These are phyloP conservation scores for Ctenomys sociabilis DNA, from an alignment of 2,113 vertebrate genomes.

Conservation along the genomic window DNA sequence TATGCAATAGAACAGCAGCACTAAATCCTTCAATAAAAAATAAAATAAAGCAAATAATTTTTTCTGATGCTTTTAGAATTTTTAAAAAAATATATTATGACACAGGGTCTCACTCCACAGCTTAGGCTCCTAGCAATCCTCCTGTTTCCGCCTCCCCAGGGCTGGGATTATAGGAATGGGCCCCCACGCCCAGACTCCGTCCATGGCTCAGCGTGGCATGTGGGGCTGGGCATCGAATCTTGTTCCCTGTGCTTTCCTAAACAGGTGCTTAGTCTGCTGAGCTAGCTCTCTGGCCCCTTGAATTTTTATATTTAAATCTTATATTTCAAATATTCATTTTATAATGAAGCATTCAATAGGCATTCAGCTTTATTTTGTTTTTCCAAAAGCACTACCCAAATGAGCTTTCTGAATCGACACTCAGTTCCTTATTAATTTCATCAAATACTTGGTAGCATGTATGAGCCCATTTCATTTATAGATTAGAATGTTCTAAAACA, in stretches of 20 bases:
- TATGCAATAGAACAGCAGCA: neutral
- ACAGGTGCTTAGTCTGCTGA: too few relatives aligned
- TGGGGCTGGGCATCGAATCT: too few relatives aligned
- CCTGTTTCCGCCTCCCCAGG: too few relatives aligned
- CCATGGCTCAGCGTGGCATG: too few relatives aligned
- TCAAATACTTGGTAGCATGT: neutral
- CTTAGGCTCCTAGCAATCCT: too few relatives aligned
- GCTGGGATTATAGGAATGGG: too few relatives aligned
- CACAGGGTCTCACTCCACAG: too few relatives aligned
- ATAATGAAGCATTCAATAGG: neutral
- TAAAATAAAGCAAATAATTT: neutral
- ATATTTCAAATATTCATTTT: neutral
- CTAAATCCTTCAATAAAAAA: neutral
- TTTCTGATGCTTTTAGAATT: neutral
- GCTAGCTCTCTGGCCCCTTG: too few relatives aligned
- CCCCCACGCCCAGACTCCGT: too few relatives aligned
- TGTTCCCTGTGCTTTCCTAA: too few relatives aligned
- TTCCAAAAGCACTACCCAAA: neutral
- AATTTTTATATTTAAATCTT: slow-evolving; percentile 6
- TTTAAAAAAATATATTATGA: too few relatives aligned
- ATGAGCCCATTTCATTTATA: neutral
- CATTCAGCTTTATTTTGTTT: neutral
- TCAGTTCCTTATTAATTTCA: neutral
- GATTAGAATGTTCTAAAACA: neutral
- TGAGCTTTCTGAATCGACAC: neutral